Evolutionary conservation across 35 echinoderm and acorn worm genomes (phyloP), one percentile per base, ranked within the genome.

Genomic region (Ophiothrix spiculata): DNA sequence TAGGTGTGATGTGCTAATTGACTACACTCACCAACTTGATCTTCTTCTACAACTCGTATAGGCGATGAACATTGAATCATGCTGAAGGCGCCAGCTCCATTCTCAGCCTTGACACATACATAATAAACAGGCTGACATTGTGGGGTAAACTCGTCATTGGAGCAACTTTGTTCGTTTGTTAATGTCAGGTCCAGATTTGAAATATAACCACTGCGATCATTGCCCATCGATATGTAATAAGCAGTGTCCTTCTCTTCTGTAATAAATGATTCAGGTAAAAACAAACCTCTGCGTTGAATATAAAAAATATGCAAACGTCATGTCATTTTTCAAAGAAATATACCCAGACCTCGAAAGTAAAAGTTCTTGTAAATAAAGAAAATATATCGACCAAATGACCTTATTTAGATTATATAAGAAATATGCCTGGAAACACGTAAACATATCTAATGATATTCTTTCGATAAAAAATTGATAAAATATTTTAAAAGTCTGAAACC

Each of bases 71-170:
- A 78, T 31, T 75, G 40, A 0, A 64, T 38, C 15, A 37, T 36
- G 38, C 78, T 83, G 56, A 77, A 83, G n/a, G 78, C 63, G 10
- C 87, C 79, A 13, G 87, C 87, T 31, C 87, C 87, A 83, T 89
- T 89, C 31, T 89, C 79, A 6, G 79, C 80, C 54, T 83, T 89
- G 1, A 83, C 87, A 45, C 79, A 82, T 4, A 89, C 39, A 35
- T 89, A 89, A 34, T 89, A 89, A 28, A 89, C 79, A 41, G 87
- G 87, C 33, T 76, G 80, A 32, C 79, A 77, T 11, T 4, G 13
- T 32, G 0, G 38, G n/a, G 76, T 60, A 56, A 79, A 78, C 36
- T 14, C 37, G 4, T 78, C 31, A 79, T 87, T 40, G 35, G 15
- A 54, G 36, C 85, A 87, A 13, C 0, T 83, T 33, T 21, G 35